Percentiles rank a stretch among this genome's conserved stretches.
phyloP scores from a whole-genome alignment of 1,140 invertebrate species.

The Papilio polytes region DNA sequence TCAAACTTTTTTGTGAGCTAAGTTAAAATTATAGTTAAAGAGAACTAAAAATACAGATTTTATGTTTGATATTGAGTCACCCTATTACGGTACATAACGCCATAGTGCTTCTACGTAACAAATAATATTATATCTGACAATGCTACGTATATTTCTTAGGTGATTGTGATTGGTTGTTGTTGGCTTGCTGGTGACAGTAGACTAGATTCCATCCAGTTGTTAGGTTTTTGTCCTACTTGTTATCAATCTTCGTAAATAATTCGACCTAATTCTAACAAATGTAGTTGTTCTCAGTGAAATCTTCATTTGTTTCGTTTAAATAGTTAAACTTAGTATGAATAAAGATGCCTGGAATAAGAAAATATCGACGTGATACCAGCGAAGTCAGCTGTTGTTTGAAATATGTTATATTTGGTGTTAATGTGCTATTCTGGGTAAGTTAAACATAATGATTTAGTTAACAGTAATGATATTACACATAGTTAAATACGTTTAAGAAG shows the following conservation, averaged over 20 bases:
- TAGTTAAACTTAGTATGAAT: slow-evolving; percentile 25
- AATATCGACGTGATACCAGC: slow-evolving; percentile 93
- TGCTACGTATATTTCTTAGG: slow-evolving; percentile 11
- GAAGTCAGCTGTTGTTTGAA: slow-evolving; percentile 99
- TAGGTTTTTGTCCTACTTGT: slow-evolving; percentile 53
- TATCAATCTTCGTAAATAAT: slow-evolving; percentile 47
- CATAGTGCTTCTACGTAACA: neutral
- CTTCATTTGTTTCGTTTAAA: slow-evolving; percentile 41
- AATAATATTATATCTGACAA: neutral
- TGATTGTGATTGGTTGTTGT: slow-evolving; percentile 13
- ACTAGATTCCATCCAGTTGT: slow-evolving; percentile 1
- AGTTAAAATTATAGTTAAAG: neutral
- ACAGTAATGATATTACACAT: neutral
- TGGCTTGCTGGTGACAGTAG: slow-evolving; percentile 6
- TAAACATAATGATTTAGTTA: slow-evolving; percentile 39
- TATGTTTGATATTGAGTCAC: neutral
- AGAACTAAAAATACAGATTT: neutral
- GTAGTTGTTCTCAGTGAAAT: slow-evolving; percentile 41
- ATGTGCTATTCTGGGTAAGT: slow-evolving; percentile 98
- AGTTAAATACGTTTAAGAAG: neutral
- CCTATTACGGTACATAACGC: neutral
- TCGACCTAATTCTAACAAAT: slow-evolving; percentile 47
- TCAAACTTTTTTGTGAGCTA: neutral
- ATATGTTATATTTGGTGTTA: slow-evolving; percentile 98
- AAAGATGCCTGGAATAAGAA: slow-evolving; percentile 85